A percentile compares a stretch with the other conserved stretches of the same genome.
Evolutionary conservation across 2,113 vertebrate species (phyloP).

Genomic region (Mola mola): DNA sequence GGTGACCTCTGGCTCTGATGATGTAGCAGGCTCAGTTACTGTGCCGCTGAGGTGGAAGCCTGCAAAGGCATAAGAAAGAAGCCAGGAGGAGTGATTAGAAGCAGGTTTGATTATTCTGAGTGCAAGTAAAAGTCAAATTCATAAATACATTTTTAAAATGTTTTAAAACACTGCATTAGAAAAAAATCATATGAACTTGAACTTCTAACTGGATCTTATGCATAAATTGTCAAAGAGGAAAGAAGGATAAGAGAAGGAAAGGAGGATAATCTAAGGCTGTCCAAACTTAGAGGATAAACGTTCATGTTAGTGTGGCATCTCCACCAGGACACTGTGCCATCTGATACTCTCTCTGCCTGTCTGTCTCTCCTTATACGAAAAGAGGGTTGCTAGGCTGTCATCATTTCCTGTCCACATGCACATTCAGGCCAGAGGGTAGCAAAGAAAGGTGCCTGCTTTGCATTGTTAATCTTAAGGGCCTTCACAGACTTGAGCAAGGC

Average conservation of each 20-base stretch:
- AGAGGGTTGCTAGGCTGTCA: slow-evolving; percentile 27
- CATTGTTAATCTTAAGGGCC: slow-evolving; percentile 39
- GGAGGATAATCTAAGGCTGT: slow-evolving; percentile 36
- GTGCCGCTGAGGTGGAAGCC: slow-evolving; percentile 98
- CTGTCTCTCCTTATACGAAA: not conserved
- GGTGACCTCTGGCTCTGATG: slow-evolving; percentile 91
- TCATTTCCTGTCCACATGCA: slow-evolving; percentile 27
- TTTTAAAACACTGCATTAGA: too few relatives aligned
- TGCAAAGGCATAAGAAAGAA: slow-evolving; percentile 32
- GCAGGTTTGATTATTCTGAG: not conserved
- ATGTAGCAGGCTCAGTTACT: slow-evolving; percentile 89
- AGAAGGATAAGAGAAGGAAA: not conserved
- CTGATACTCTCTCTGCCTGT: slow-evolving; percentile 36
- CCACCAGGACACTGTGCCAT: slow-evolving; percentile 31
- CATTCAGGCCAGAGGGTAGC: not conserved
- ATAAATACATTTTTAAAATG: too few relatives aligned
- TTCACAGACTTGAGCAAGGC: not conserved
- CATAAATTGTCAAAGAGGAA: too few relatives aligned
- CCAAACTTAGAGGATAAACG: slow-evolving; percentile 44
- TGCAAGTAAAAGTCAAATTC: too few relatives aligned
- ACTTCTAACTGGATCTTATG: too few relatives aligned
- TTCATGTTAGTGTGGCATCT: slow-evolving; percentile 48
- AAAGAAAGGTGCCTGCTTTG: slow-evolving; percentile 18
- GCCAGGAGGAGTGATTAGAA: not conserved
- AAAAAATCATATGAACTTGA: too few relatives aligned